Base-by-base conservation (phyloP, 2,113 vertebrate species). In the Corapipo altera region DNA sequence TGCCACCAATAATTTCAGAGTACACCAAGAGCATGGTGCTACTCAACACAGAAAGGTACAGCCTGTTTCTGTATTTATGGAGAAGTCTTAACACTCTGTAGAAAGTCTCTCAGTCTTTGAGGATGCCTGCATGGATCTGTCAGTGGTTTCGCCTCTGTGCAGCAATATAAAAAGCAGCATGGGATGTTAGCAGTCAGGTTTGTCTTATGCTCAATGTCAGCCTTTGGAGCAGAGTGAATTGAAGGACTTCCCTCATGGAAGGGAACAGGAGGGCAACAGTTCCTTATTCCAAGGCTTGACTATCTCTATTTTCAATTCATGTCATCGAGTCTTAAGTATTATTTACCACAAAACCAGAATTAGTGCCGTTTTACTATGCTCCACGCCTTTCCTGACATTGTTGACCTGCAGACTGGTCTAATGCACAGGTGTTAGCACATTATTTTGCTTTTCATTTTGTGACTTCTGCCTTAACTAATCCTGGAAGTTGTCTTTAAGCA, bases 151-250 rank as follows among this genome's bases (percentile, higher is more conserved):
- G 58, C 16, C 79, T 76, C 46, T 76, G 35, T 41, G 44, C 12
- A 59, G 33, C 10, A 55, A 12, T 24, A 35, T 12, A 39, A 71
- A 86, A 83, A 65, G 16, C 39, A 64, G 16, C 13, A 37, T 0
- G 0, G 37, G 37, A 66, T 3, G 18, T 16, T 57, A 61, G n/a
- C 51, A 64, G 43, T 22, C 21, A 19, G 22, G 7, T 79, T 70
- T 7, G 1, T 88, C 35, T 12, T 49, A 5, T 2, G 2, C 15
- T 77, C 55, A 20, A 4, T 46, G 14, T n/a, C 7, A 2, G 26
- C 46, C 43, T 44, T 54, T 62, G 19, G 6, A 72, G n/a, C 22
- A 37, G 30, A 46, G 8, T 22, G 37, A 86, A 57, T 9, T 62
- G 26, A 64, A 72, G 44, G 12, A 24, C 5, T 61, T 89, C 27